These are phyloP conservation scores for Abscondita cerata DNA, from an alignment of 2,888 invertebrate species.

Conservation along the genomic window DNA sequence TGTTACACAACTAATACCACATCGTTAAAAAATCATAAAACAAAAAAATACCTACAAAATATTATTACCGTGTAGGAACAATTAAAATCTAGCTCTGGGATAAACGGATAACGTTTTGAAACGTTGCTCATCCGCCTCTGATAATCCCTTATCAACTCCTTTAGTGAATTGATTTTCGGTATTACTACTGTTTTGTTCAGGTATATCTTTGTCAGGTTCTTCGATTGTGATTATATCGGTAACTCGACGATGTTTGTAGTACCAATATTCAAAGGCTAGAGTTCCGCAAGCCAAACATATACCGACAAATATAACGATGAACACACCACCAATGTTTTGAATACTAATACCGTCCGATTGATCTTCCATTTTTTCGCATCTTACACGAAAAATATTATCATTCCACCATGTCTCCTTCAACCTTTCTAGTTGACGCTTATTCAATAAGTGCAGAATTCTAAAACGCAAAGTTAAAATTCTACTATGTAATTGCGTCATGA, in stretches of 20 bases:
- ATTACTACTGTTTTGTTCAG: constrained; percentile 19
- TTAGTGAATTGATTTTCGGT: constrained; percentile 7
- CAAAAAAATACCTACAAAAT: too few relatives aligned
- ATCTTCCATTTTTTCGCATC: constrained; percentile 87
- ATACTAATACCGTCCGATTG: constrained; percentile 98
- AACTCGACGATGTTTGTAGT: constrained; percentile 81
- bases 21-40: too few relatives aligned
- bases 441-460: constrained; percentile 92
- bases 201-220: constrained; percentile 56
- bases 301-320: constrained; percentile 96
- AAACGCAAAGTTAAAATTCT: too few relatives aligned
- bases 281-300: constrained; percentile 91
- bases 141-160: constrained; percentile 7
- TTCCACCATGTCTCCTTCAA: constrained; percentile 98
- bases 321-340: constrained; percentile 97
- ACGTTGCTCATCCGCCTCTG: constrained; percentile 17
- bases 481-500: background rate
- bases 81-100: constrained; percentile 27
- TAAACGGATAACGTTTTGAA: constrained; percentile 26
- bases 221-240: constrained; percentile 66
- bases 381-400: constrained; percentile 77
- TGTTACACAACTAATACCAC: too few relatives aligned
- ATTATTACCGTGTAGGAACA: background rate
- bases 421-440: constrained; percentile 90
- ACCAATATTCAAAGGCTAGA: constrained; percentile 93